These are phyloP conservation scores for Ptychobarbus kaznakovi DNA, from an alignment of 2,797 vertebrate genomes.

Conservation along the genomic window DNA sequence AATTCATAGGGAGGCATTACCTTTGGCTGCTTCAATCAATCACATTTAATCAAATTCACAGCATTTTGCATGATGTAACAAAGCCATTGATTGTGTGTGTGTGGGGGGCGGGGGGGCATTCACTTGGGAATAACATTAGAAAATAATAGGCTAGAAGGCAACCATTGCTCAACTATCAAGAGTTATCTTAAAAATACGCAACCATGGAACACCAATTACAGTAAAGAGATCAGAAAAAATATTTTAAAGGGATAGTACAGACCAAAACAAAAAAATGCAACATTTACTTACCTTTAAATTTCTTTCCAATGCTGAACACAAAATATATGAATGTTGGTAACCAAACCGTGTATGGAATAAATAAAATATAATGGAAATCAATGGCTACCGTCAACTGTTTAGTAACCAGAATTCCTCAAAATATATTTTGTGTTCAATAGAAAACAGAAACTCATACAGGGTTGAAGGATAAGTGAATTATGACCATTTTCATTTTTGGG, in stretches of 20 bases:
- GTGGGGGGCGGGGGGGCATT: background rate
- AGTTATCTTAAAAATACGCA: background rate
- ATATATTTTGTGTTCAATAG: too few relatives aligned
- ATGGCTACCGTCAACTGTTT: too few relatives aligned
- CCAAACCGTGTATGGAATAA: too few relatives aligned
- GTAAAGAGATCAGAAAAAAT: background rate
- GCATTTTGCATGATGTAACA: background rate
- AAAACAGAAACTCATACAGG: background rate
- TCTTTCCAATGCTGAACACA: too few relatives aligned
- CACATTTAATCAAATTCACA: constrained; percentile 17
- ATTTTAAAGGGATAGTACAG: background rate
- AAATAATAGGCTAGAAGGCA: background rate
- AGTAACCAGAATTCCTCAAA: too few relatives aligned
- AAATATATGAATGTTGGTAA: too few relatives aligned
- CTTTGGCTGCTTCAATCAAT: constrained; percentile 29
- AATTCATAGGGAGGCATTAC: constrained; percentile 30
- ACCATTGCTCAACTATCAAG: background rate
- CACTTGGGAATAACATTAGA: background rate
- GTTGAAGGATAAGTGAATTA: background rate
- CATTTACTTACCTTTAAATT: too few relatives aligned
- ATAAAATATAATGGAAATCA: too few relatives aligned
- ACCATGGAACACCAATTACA: background rate
- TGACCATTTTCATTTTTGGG: too few relatives aligned
- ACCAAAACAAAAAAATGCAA: too few relatives aligned
- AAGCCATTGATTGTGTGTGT: background rate